These are phyloP conservation scores for Drosophila punjabiensis DNA, from an alignment of 1,140 invertebrate species.

Conservation along the genomic window DNA sequence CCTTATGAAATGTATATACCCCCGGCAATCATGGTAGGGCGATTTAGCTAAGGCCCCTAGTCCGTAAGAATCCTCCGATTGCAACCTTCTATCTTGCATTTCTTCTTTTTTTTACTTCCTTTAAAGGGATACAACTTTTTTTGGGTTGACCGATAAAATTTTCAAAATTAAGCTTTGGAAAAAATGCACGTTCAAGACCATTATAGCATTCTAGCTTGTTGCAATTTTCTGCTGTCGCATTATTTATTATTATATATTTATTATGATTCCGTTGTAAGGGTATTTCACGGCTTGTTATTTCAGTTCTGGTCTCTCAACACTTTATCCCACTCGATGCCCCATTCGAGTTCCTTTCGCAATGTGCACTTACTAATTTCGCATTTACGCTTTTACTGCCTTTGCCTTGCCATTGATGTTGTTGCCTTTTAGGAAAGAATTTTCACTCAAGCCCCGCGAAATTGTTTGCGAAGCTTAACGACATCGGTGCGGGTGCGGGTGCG, in stretches of 20 bases:
- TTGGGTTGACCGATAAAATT: no score
- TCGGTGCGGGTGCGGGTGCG: neutral
- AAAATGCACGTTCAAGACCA: neutral
- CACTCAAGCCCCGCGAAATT: constrained; percentile 52
- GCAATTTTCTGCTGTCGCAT: no score
- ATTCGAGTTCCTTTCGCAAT: constrained; percentile 5
- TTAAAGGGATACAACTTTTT: no score
- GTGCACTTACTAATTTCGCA: constrained; percentile 38
- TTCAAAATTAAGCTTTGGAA: no score
- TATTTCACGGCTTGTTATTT: neutral
- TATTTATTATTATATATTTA: neutral
- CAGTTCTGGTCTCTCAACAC: neutral
- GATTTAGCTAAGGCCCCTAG: no score
- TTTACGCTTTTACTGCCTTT: constrained; percentile 35
- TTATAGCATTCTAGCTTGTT: neutral
- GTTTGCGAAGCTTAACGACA: constrained; percentile 67
- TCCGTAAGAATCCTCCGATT: no score
- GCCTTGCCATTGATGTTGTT: constrained; percentile 19
- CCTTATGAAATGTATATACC: no score
- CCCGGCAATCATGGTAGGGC: no score
- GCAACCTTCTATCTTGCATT: no score
- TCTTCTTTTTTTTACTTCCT: no score
- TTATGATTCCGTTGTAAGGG: neutral
- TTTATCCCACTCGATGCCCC: constrained; percentile 9
- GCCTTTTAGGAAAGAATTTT: constrained; percentile 31